Evolutionary conservation across 2,113 vertebrate species (phyloP), one percentile per base, ranked within the genome.

Genomic region (Sphaerodactylus townsendi): DNA sequence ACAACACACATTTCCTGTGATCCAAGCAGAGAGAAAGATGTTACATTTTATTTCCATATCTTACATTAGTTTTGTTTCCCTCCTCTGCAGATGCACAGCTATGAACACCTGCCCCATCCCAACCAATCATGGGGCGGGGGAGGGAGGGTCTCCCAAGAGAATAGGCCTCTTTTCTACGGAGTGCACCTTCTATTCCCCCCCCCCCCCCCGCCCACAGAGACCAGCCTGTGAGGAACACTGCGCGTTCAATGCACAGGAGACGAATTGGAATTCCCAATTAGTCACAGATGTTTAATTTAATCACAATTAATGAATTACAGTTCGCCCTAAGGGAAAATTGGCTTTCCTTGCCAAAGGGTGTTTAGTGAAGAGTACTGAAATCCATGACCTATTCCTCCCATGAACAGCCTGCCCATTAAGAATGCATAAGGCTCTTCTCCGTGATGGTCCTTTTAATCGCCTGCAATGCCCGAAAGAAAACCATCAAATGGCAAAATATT

Each of bases 251-350:
- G 93, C 93, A 92, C 85, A 89, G 90, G 90, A 94, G 88, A 83
- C 90, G 90, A 90, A 73, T 88, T 92, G 91, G 90, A 83, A 94
- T 95, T 95, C 92, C 94, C 87, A 90, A 89, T 95, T 93, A 94
- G 94, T 95, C 90, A 92, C 93, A 95, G 95, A 85, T 85, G 90
- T 95, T 96, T 95, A 96, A 96, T 95, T 96, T 96, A 96, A 96
- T 96, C 95, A 95, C 93, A 95, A 95, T 96, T 96, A 96, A 96
- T 95, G 93, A 96, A 95, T 95, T 95, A 94, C 95, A 94, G 91
- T 95, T 96, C 94, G 91, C 92, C 95, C 95, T 85, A 87, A 95
- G 93, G 96, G 94, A 93, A 91, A 95, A 93, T 87, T 92, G 92
- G 92, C 91, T 94, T 96, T 93, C 94, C 92, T 93, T 93, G 90